A percentile compares a stretch with the other conserved stretches of the same genome.
Conservation (phyloP, 2,888 invertebrate genomes). For the Drosophila testacea region DNA sequence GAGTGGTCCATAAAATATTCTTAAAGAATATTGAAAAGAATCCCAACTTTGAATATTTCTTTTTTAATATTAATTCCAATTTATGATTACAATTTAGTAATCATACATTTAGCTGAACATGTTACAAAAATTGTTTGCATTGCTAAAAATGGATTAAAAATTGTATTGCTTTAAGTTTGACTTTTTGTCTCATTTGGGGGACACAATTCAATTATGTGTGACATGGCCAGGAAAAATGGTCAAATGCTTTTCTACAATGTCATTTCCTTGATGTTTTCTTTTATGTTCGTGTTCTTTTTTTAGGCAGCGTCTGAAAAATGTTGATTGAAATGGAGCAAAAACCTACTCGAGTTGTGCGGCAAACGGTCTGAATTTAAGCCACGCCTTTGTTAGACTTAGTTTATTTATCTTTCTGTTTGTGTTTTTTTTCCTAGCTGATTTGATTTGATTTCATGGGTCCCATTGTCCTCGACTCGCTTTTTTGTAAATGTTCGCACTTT, state of each 20-base stretch:
- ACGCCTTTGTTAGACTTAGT: slow-evolving; percentile 58
- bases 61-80: background rate
- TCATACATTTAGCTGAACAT: background rate
- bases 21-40: too few relatives aligned
- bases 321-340: slow-evolving; percentile 70
- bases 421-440: slow-evolving; percentile 54
- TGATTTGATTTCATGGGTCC: slow-evolving; percentile 61
- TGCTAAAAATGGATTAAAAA: slow-evolving; percentile 11
- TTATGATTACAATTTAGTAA: background rate
- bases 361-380: slow-evolving; percentile 34
- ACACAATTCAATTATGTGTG: slow-evolving; percentile 74
- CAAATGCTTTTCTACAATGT: slow-evolving; percentile 77
- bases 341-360: slow-evolving; percentile 17
- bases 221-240: slow-evolving; percentile 74
- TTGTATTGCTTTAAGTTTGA: slow-evolving; percentile 20
- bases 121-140: background rate
- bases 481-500: slow-evolving; percentile 72
- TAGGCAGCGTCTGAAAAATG: slow-evolving; percentile 55
- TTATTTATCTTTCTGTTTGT: slow-evolving; percentile 51
- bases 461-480: slow-evolving; percentile 49
- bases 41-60: background rate
- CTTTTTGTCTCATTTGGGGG: slow-evolving; percentile 39
- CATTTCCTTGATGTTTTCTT: slow-evolving; percentile 75
- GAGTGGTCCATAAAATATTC: too few relatives aligned
- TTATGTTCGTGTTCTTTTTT: slow-evolving; percentile 46